These are phyloP conservation scores for Erinaceus europaeus DNA, from an alignment of 2,113 vertebrate species.

Conservation along the genomic window DNA sequence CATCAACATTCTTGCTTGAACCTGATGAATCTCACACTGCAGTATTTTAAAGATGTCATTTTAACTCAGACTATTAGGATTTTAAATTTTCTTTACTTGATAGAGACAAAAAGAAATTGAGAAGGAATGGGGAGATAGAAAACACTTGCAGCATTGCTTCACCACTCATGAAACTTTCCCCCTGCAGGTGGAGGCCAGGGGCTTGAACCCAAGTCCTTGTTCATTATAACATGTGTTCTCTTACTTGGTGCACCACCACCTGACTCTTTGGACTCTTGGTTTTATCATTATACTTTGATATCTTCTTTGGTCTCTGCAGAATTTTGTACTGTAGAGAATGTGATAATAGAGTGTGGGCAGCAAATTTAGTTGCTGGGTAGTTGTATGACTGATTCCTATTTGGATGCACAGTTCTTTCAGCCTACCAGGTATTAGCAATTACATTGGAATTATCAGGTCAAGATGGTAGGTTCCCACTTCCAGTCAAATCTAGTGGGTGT, in stretches of 20 bases:
- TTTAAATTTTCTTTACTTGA: not conserved
- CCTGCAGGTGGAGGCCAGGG: too few relatives aligned
- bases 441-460: not conserved
- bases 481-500: not conserved
- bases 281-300: too few relatives aligned
- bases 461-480: not conserved
- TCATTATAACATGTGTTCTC: too few relatives aligned
- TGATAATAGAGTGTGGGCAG: not conserved
- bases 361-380: not conserved
- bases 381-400: not conserved
- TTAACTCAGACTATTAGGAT: not conserved
- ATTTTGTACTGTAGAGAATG: not conserved
- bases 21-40: not conserved
- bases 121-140: too few relatives aligned
- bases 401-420: not conserved
- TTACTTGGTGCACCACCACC: too few relatives aligned
- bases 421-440: not conserved
- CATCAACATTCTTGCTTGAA: not conserved
- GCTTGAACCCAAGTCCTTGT: too few relatives aligned
- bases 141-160: too few relatives aligned
- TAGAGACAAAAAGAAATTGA: not conserved
- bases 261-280: too few relatives aligned
- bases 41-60: not conserved
- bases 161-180: too few relatives aligned
- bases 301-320: too few relatives aligned